Evolutionary conservation across 2,113 vertebrate species (phyloP).

Genomic region (Neomonachus schauinslandi): DNA sequence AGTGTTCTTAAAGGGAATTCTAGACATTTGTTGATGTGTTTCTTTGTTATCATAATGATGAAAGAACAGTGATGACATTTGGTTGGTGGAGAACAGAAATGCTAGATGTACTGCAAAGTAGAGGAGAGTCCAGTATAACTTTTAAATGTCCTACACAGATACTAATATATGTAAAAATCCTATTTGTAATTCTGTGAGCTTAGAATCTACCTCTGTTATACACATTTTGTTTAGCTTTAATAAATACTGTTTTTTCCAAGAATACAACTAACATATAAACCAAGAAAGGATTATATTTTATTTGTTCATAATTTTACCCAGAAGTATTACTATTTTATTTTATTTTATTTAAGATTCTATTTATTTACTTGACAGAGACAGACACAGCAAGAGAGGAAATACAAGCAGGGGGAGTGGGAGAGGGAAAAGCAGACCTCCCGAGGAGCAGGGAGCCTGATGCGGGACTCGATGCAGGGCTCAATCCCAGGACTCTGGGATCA

Average conservation of each 20-base stretch:
- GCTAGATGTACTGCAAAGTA: not conserved
- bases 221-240: not conserved
- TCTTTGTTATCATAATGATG: not conserved
- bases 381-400: no score
- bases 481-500: no score
- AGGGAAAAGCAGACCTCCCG: no score
- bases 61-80: not conserved
- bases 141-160: not conserved
- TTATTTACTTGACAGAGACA: no score
- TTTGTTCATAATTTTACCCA: slow-evolving; percentile 40
- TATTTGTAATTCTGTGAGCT: not conserved
- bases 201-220: not conserved
- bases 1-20: not conserved
- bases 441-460: no score
- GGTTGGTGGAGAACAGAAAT: not conserved
- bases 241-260: slow-evolving; percentile 1
- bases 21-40: not conserved
- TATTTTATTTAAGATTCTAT: not conserved
- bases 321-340: slow-evolving; percentile 24
- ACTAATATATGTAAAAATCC: not conserved
- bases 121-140: not conserved
- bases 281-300: not conserved
- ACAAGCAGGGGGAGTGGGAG: no score
- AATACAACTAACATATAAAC: slow-evolving; percentile 3
- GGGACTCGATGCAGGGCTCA: no score